phyloP scores from a whole-genome alignment of 2,113 vertebrate genomes.

The Oriolus oriolus region DNA sequence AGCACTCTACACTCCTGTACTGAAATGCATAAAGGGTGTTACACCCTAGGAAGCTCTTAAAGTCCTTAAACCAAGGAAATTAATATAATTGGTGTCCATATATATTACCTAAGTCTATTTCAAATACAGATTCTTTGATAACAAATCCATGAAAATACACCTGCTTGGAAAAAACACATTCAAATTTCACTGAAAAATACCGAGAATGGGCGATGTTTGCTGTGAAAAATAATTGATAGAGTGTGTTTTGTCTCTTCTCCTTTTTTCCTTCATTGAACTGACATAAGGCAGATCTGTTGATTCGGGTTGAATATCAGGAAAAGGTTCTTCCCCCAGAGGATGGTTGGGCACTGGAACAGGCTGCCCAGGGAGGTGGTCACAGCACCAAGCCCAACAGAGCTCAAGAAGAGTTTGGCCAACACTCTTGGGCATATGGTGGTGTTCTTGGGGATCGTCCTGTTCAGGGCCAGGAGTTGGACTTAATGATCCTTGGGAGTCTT shows the following conservation, averaged over 20 bases:
- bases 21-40: neutral
- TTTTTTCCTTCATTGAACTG: neutral
- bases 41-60: neutral
- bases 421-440: neutral
- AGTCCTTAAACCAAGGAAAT: neutral
- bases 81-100: neutral
- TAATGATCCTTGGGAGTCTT: neutral
- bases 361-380: neutral
- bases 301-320: neutral
- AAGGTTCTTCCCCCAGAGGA: fast-evolving
- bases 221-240: neutral
- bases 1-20: neutral
- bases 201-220: neutral
- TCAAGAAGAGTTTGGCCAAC: neutral
- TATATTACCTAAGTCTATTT: neutral
- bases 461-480: neutral
- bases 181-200: neutral
- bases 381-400: neutral
- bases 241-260: neutral
- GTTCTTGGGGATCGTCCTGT: neutral
- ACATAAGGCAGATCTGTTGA: fast-evolving
- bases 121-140: neutral
- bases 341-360: neutral
- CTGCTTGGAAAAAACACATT: neutral
- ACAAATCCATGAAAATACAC: neutral